Base-by-base conservation (phyloP, 2,888 invertebrate genomes). In the Melipona bicolor region DNA sequence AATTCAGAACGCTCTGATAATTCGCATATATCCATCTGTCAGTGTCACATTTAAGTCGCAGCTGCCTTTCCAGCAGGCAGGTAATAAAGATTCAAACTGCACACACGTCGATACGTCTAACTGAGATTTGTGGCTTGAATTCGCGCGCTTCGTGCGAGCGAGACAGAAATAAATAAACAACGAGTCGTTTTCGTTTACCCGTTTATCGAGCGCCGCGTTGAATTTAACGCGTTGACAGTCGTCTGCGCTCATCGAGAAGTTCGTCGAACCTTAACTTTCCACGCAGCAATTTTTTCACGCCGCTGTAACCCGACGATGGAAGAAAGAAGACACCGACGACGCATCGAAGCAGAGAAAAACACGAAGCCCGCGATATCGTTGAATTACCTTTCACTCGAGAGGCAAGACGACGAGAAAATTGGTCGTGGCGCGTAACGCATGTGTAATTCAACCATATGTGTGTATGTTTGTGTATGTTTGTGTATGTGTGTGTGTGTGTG, bases 371-470 rank as follows among this genome's bases (percentile, higher is more conserved):
- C 84, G 88, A 91, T 91, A 89, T 89, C 85, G 84, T 88, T 87
- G 87, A 89, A 89, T 89, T 85, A 90, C 88, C 91, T 92, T 91
- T 92, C 92, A 91, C 91, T 85, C 84, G 62, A 43, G 43, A 43
- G 43, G 79, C 84, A 70, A 83, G 81, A 79, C 69, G 74, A 62
- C 64, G 67, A 64, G 72, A 50, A 62, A 74, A 84, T 79, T 81
- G 77, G 78, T 62, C 71, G 77, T 59, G 64, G 67, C 56, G 61
- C 62, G 70, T 79, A 79, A 81, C 64, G 54, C 64, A 43, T 43
- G n/a, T 32, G 27, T 27, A 71, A 71, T 64, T 56, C 27, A 43
- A 49, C 64, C 70, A 52, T 59, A n/a, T 59, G 50, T 27, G 9
- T 1, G 36, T 59, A n/a, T 59, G 50, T 27, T 9, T 9, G 36